Evolutionary conservation across 2,113 vertebrate genomes (phyloP).

Genomic region (Oenanthe melanoleuca): DNA sequence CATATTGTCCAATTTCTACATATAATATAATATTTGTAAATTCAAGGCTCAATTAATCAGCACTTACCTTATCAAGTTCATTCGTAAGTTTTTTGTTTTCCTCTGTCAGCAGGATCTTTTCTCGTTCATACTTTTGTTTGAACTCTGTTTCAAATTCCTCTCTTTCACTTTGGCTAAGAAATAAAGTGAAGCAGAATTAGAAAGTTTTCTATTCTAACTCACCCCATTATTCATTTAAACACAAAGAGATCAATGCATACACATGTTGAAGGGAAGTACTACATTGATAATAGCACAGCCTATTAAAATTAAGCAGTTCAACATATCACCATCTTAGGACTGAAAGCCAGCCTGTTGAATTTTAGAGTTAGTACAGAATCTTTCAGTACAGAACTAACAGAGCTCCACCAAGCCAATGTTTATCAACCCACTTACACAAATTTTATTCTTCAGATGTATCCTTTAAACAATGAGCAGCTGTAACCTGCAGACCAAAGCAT

Average conservation of each 20-base stretch:
- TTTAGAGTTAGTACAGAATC: background rate
- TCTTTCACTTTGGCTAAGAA: slow-evolving; percentile 89
- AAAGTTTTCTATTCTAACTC: background rate
- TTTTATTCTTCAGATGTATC: background rate
- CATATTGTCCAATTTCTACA: background rate
- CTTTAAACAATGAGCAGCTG: background rate
- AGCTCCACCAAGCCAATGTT: background rate
- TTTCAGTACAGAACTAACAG: background rate
- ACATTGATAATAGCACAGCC: background rate
- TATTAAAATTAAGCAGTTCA: background rate
- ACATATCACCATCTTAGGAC: background rate
- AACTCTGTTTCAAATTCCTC: slow-evolving; percentile 92
- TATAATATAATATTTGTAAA: background rate
- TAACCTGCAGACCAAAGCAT: background rate
- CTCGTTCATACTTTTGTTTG: slow-evolving; percentile 94
- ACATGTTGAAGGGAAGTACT: background rate
- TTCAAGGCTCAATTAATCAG: background rate
- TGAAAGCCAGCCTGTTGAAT: background rate
- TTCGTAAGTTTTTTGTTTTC: slow-evolving; percentile 93
- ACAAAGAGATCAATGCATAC: background rate
- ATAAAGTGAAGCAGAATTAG: slow-evolving; percentile 44
- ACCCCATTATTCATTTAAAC: background rate
- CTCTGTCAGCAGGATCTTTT: slow-evolving; percentile 85
- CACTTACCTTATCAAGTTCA: slow-evolving; percentile 88
- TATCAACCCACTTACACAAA: background rate